Base-by-base conservation (phyloP, 2,888 invertebrate species). In the Heliconius aoede region DNA sequence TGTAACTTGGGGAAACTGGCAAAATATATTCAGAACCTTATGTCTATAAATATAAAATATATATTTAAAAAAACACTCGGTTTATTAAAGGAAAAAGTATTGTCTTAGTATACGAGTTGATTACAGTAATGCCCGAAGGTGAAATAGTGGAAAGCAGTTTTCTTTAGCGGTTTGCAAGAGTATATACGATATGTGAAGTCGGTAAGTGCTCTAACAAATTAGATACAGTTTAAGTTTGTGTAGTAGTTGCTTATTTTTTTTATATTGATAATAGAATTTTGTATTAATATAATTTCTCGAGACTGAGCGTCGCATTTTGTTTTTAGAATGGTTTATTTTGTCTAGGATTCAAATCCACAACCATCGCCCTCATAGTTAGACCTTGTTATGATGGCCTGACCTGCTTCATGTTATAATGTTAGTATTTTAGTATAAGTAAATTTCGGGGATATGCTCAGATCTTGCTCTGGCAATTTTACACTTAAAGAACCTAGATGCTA, bases 81-180 rank as follows among this genome's bases (percentile, higher is more conserved):
- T 55, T n/a, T 55, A 3, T 55, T 21, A 15, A 8, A 4, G 24
- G 15, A 0, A 55, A 32, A 15, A 15, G 8, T 7, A 30, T 55
- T 46, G 72, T 72, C 78, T 68, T 74, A 26, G 58, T 72, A 78
- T 81, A 85, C 80, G 84, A 86, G 87, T 89, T 89, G 90, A 90
- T 90, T 89, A 90, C 86, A 85, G 87, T 87, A 86, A 89, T 87
- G 86, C 82, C 82, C 82, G 82, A 80, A 87, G 87, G 88, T 88
- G 85, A 87, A 86, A 86, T 87, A 86, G 84, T 85, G 83, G 76
- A 72, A 61, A 62, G 76, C 75, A 77, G 79, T 77, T 72, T 84
- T 83, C 84, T 85, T 85, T 80, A 81, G 79, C 78, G 81, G 80
- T 84, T 83, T 36, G 36, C 13, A 80, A 78, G 72, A 68, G 80